These are phyloP conservation scores for Coryphaenoides rupestris DNA, from an alignment of 2,113 vertebrate species.

Conservation along the genomic window DNA sequence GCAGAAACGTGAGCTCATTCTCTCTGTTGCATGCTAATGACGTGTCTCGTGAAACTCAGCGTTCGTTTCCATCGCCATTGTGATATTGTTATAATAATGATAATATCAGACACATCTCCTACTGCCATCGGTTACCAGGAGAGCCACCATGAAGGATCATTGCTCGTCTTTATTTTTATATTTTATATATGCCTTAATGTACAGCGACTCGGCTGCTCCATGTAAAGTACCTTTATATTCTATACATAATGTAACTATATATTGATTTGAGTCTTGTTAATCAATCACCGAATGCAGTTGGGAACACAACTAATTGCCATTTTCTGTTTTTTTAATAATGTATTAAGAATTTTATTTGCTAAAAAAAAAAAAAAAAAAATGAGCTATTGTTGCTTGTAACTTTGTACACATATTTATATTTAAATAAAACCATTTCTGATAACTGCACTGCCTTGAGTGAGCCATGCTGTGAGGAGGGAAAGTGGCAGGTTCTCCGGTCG, in stretches of 20 bases:
- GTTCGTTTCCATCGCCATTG: conserved; percentile 69
- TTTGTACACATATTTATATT: conserved; percentile 88
- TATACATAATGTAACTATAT: conserved; percentile 70
- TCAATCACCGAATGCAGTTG: conserved; percentile 64
- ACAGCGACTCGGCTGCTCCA: conserved; percentile 78
- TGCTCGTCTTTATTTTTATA: conserved; percentile 83
- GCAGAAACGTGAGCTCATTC: conserved; percentile 70
- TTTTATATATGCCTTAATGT: conserved; percentile 85
- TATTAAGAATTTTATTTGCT: conserved; percentile 76
- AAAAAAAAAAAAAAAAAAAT: conserved; percentile 47
- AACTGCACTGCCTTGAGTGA: conserved; percentile 47
- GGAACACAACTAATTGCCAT: conserved; percentile 70
- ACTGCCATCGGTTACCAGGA: conserved; percentile 71
- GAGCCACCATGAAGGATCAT: conserved; percentile 63
- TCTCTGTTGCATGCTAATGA: conserved; percentile 80
- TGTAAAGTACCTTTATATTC: conserved; percentile 78
- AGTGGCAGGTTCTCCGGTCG: conserved; percentile 49
- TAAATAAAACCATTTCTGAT: conserved; percentile 82
- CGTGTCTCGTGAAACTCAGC: conserved; percentile 76
- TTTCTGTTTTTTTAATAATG: conserved; percentile 70
- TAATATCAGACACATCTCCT: conserved; percentile 48
- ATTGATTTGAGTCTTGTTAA: conserved; percentile 64
- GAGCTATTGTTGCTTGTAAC: conserved; percentile 79
- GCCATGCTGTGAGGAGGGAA: conserved; percentile 28
- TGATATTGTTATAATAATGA: conserved; percentile 64